Base-by-base conservation (phyloP, 2,113 vertebrate species). In the Poecilia latipinna region DNA sequence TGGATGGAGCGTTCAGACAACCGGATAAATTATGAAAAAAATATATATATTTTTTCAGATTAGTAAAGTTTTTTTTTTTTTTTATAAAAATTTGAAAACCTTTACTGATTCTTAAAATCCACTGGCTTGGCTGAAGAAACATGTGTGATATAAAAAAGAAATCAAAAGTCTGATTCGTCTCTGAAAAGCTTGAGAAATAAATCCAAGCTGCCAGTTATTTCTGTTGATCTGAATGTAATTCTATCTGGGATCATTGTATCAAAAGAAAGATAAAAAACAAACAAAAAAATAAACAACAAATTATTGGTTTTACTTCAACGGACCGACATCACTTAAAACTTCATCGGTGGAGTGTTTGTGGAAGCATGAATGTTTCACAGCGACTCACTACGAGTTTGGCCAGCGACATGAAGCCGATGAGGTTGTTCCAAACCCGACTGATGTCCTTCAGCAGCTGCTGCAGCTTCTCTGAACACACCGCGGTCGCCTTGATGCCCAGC, bases 381-480 rank as follows among this genome's bases (percentile, higher is more conserved):
- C 8, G 1, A 35, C 96, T 96, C 91, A 99, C 98, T 78, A 96
- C 95, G 2, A 98, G 92, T 63, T 97, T 96, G 82, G 97, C 96
- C 24, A 99, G 94, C 0, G 98, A 99, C 97, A 99, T 99, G 94
- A 99, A 99, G 90, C 97, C 93, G 3, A 97, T 97, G 8, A 99
- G 93, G 94, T 99, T 99, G 93, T 99, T 97, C 98, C 98, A 99
- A 19, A 98, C 95, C 54, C 96, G 97, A 82, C 96, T 97, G 39
- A 99, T 96, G 88, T 99, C 97, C 92, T 98, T 99, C 80, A 99
- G 92, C 78, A 97, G 90, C 88, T 96, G 94, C 88, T 99, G 98
- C 26, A 99, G 97, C 74, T 97, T 98, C 92, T 98, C 97, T 0
- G 97, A 98, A 78, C 98, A 98, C 29, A 99, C 98, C 0, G 98